phyloP scores from a whole-genome alignment of 2,113 vertebrate genomes.

The Hypanus sabinus region DNA sequence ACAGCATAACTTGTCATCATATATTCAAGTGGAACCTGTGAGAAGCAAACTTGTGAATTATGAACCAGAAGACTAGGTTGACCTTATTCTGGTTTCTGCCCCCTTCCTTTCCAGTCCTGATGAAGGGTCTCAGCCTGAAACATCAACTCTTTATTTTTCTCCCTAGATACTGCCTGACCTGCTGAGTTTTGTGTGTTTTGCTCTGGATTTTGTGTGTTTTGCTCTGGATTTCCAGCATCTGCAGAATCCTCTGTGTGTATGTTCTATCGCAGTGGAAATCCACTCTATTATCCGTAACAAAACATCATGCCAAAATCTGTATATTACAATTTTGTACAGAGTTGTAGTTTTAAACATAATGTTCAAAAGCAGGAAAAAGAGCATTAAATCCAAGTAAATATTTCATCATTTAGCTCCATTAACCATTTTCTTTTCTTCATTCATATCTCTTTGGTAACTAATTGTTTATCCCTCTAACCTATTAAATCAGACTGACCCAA shows the following conservation, averaged over 20 bases:
- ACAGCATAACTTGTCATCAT: neutral
- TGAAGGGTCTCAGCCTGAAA: too few relatives aligned
- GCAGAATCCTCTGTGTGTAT: too few relatives aligned
- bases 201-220: too few relatives aligned
- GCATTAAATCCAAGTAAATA: neutral
- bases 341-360: neutral
- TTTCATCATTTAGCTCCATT: neutral
- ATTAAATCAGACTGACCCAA: too few relatives aligned
- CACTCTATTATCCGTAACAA: neutral
- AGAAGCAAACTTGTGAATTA: neutral
- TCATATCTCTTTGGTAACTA: neutral
- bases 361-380: neutral
- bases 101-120: too few relatives aligned
- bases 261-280: too few relatives aligned
- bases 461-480: neutral
- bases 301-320: neutral
- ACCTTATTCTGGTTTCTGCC: neutral
- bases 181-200: too few relatives aligned
- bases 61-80: too few relatives aligned
- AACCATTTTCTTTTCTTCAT: neutral
- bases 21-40: neutral
- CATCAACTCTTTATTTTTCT: too few relatives aligned
- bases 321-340: neutral
- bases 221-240: too few relatives aligned
- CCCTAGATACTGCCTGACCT: too few relatives aligned